A percentile compares a stretch with the other conserved stretches of the same genome.
These are phyloP conservation scores for Albula goreensis DNA, from an alignment of 2,113 vertebrate species.

Conservation along the genomic window DNA sequence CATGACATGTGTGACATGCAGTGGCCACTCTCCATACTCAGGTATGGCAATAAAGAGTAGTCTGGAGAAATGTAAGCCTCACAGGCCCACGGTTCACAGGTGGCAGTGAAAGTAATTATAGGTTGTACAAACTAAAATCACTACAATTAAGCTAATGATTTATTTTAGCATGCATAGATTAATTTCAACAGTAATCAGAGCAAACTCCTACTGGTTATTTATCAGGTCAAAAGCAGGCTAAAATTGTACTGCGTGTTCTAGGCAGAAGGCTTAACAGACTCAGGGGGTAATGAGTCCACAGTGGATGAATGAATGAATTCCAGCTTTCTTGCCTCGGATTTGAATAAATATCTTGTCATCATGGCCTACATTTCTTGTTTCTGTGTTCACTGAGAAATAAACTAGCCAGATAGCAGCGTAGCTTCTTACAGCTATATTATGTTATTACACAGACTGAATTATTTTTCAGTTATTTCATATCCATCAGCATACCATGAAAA, in stretches of 20 bases:
- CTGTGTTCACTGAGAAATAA: neutral
- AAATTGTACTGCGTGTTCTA: slow-evolving; percentile 2
- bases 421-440: neutral
- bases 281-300: neutral
- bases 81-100: neutral
- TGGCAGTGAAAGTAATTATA: neutral
- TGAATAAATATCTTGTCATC: neutral
- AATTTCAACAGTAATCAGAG: neutral
- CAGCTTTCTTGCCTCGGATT: neutral
- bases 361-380: neutral
- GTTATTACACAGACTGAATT: neutral
- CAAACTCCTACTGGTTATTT: neutral
- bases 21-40: neutral
- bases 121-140: neutral
- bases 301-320: neutral
- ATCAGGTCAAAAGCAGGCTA: neutral
- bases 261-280: neutral
- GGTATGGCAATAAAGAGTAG: neutral
- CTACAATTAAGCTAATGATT: neutral
- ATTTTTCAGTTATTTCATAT: neutral
- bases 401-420: neutral
- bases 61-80: neutral
- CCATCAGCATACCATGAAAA: neutral
- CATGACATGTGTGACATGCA: neutral
- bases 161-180: neutral